Evolutionary conservation across 2,113 vertebrate genomes (phyloP).

Genomic region (Sinocyclocheilus rhinocerous): DNA sequence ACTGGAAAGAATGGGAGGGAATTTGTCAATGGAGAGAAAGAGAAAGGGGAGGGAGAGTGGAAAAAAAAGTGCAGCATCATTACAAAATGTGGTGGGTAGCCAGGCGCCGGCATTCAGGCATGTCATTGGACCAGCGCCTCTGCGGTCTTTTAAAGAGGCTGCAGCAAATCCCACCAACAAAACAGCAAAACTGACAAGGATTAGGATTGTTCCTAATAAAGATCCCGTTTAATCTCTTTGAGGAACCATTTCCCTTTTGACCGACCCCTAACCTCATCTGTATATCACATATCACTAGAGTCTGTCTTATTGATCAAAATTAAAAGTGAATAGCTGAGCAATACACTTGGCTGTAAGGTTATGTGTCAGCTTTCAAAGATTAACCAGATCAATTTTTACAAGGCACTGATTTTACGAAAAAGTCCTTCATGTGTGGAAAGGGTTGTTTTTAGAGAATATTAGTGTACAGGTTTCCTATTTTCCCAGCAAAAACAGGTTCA

Average conservation of each 20-base stretch:
- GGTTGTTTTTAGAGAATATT: not conserved
- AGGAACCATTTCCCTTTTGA: not conserved
- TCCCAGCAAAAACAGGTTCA: constrained; percentile 8
- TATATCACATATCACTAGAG: constrained; percentile 21
- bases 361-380: not conserved
- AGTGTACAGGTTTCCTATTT: constrained; percentile 5
- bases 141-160: constrained; percentile 8
- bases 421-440: not conserved
- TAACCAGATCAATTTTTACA: not conserved
- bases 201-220: constrained; percentile 50
- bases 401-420: not conserved
- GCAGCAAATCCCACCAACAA: constrained; percentile 20
- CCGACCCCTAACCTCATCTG: constrained; percentile 9
- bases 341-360: not conserved
- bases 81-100: constrained; percentile 36
- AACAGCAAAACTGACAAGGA: constrained; percentile 46
- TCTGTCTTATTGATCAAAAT: constrained; percentile 1
- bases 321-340: not conserved
- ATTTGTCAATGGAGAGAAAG: constrained; percentile 33
- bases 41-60: not conserved
- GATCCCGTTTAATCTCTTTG: constrained; percentile 57
- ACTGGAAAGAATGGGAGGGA: not conserved
- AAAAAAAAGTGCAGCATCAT: constrained; percentile 34
- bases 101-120: constrained; percentile 36
- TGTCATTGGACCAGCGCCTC: constrained; percentile 1